Percentiles rank a stretch among this genome's conserved stretches.
Conservation (phyloP, 1,140 invertebrate genomes). For the Colletes gigas region DNA sequence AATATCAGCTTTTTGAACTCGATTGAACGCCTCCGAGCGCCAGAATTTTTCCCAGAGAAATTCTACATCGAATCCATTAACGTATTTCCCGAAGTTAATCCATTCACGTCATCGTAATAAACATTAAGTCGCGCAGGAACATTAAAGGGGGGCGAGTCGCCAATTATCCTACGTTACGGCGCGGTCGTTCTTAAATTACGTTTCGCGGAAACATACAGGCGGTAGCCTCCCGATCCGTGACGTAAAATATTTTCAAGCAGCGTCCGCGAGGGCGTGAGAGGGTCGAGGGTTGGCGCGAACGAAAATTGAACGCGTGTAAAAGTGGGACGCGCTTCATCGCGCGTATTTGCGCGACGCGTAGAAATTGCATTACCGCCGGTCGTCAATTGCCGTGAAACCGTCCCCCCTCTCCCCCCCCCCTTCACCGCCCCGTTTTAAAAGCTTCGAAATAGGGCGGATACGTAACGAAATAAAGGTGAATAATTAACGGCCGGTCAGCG, state of each 20-base stretch:
- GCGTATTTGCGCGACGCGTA: constrained; percentile 17
- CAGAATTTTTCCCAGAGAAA: too few relatives aligned
- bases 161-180: neutral
- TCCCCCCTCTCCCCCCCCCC: too few relatives aligned
- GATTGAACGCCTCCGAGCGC: too few relatives aligned
- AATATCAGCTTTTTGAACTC: too few relatives aligned
- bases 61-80: neutral
- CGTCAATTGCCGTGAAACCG: constrained; percentile 32
- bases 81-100: neutral
- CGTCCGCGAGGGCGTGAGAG: neutral
- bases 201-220: neutral
- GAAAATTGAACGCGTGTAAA: constrained; percentile 34
- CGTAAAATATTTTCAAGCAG: constrained; percentile 26
- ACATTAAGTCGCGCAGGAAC: neutral
- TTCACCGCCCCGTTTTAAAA: neutral
- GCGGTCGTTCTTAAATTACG: constrained; percentile 4
- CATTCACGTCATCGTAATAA: neutral
- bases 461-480: constrained; percentile 42
- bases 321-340: neutral
- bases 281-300: too few relatives aligned
- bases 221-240: neutral
- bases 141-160: neutral
- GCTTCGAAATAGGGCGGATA: constrained; percentile 6
- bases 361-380: constrained; percentile 33
- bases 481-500: constrained; percentile 29